phyloP scores from a whole-genome alignment of 2,113 vertebrate genomes.

The Mirounga angustirostris region DNA sequence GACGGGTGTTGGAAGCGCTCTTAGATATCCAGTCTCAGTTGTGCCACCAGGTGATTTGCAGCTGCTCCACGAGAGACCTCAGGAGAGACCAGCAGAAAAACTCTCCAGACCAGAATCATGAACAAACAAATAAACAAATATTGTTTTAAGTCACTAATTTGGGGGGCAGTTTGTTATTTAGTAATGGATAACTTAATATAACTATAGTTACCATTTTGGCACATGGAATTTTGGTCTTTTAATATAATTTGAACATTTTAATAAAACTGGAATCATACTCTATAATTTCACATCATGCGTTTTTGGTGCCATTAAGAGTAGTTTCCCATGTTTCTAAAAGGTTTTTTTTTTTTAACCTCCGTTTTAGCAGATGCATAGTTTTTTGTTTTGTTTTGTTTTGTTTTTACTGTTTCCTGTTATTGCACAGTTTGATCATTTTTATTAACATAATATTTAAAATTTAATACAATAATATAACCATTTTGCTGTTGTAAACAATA shows the following conservation, averaged over 20 bases:
- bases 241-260: conserved; percentile 50
- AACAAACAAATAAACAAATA: background rate
- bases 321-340: background rate
- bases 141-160: background rate
- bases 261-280: conserved; percentile 42
- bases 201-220: background rate
- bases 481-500: conserved; percentile 54
- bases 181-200: background rate
- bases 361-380: background rate
- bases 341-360: conserved; percentile 30
- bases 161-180: background rate
- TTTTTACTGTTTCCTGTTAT: background rate
- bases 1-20: background rate
- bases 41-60: background rate
- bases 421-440: conserved; percentile 6
- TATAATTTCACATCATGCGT: conserved; percentile 32
- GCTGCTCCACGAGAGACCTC: background rate
- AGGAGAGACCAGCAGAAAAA: background rate
- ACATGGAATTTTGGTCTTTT: conserved; percentile 19
- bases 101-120: background rate
- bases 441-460: background rate
- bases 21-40: background rate
- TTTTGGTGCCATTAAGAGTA: background rate
- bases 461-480: background rate
- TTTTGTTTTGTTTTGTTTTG: background rate